Base-by-base conservation (phyloP, 1,140 invertebrate genomes). In the Macrostomum lignano region DNA sequence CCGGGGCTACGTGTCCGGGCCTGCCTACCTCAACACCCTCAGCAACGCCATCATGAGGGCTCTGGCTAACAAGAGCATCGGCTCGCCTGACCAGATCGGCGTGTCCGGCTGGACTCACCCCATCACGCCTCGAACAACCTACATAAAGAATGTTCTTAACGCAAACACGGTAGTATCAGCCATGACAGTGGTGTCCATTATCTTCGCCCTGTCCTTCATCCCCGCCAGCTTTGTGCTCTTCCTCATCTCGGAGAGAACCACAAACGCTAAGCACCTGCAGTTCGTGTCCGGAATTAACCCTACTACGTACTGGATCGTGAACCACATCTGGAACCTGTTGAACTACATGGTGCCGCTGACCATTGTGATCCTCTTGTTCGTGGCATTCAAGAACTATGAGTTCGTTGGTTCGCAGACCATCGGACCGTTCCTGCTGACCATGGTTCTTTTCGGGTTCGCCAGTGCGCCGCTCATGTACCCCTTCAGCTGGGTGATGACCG, bases 221-320 rank as follows among this genome's bases (percentile, higher is more conserved):
- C 68, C 70, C 1, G 65, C 72, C 1, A 71, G 71, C 40, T 70
- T 72, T 42, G 62, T 73, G 1, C 48, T 76, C 1, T 74, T 73
- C 43, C 65, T 70, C 2, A 65, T 70, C 33, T 65, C 70, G 44
- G 69, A 71, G 43, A 44, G 65, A 26, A 48, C 56, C 0, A 60
- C 55, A 36, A 62, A 65, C 43, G 62, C 63, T 13, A 71, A 71
- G 44, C 69, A 71, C 38, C 48, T 72, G 9, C 69, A 72, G 50
- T 62, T 71, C 46, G 71, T 77, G 14, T 72, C 72, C 25, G 74
- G 75, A 2, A 58, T 70, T 3, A 63, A 63, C 38, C 60, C 61
- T 13, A 40, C 40, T 10, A 40, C 53, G 13, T 60, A 60, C 42
- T 60, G 55, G 55, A 35, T 63, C 0, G 49, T 61, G 32, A 62